Percentiles rank a stretch among this genome's conserved stretches.
Evolutionary conservation across 2,797 vertebrate species (phyloP).

Genomic region (Pachyuromys duprasi): DNA sequence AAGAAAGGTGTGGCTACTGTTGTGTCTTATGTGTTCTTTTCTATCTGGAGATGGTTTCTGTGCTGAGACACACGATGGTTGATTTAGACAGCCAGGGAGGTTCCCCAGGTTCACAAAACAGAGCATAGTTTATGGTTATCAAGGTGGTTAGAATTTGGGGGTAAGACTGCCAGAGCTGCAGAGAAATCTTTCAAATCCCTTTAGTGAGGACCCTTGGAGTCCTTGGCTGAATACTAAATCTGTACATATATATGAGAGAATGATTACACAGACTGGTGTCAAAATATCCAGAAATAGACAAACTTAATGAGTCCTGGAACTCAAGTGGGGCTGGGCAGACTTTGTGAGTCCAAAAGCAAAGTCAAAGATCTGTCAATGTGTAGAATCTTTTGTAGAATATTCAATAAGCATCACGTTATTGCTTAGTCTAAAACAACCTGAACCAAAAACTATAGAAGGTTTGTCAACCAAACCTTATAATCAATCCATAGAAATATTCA

Average conservation of each 20-base stretch:
- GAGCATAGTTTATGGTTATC: not conserved
- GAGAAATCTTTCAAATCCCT: not conserved
- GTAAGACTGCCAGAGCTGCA: not conserved
- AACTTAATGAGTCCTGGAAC: not conserved
- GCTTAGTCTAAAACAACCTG: not conserved
- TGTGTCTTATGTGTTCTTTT: not conserved
- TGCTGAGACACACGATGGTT: not conserved
- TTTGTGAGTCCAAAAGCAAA: conserved; percentile 1
- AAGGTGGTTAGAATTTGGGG: not conserved
- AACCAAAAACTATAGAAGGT: not conserved
- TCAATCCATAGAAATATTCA: not conserved
- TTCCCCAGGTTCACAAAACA: not conserved
- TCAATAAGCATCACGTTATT: not conserved
- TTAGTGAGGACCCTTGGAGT: not conserved
- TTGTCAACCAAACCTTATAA: not conserved
- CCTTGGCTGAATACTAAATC: not conserved
- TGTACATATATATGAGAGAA: not conserved
- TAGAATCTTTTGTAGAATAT: not conserved
- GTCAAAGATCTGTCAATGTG: not conserved
- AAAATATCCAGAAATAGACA: not conserved
- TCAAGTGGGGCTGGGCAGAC: not conserved
- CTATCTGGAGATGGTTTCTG: not conserved
- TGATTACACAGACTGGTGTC: not conserved
- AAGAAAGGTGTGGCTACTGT: not conserved
- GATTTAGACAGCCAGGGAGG: not conserved